These are phyloP conservation scores for Therioaphis trifolii DNA, from an alignment of 2,888 invertebrate species.

Conservation along the genomic window DNA sequence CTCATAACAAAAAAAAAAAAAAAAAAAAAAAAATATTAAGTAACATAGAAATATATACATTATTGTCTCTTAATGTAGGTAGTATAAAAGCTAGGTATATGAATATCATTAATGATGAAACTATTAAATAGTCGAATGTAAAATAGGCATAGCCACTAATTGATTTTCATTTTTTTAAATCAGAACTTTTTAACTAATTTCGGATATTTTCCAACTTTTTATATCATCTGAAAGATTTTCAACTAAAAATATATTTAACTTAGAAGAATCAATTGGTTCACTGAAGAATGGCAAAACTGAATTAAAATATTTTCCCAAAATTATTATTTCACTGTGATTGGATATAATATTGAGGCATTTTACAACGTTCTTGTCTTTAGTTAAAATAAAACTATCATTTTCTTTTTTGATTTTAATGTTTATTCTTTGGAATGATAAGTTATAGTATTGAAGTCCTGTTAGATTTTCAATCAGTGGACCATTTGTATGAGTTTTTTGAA, in stretches of 20 bases:
- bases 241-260: not conserved
- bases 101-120: too few species aligned
- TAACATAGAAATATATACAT: too few species aligned
- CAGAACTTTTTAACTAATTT: not conserved
- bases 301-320: conserved; percentile 7
- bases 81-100: too few species aligned
- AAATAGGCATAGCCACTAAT: not conserved
- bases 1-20: too few species aligned
- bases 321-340: too few species aligned
- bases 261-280: conserved; percentile 2
- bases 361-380: not conserved
- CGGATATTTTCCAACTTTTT: too few species aligned
- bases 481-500: too few species aligned
- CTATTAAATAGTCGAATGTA: too few species aligned
- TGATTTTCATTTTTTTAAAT: conserved; percentile 2
- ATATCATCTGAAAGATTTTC: not conserved
- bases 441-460: not conserved
- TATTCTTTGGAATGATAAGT: not conserved
- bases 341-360: too few species aligned
- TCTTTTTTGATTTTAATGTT: not conserved
- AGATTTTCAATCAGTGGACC: not conserved
- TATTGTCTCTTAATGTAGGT: too few species aligned
- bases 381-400: not conserved
- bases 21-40: too few species aligned
- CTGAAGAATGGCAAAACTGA: not conserved